Conservation (phyloP, 2,113 vertebrate genomes). For the Erinaceus europaeus region DNA sequence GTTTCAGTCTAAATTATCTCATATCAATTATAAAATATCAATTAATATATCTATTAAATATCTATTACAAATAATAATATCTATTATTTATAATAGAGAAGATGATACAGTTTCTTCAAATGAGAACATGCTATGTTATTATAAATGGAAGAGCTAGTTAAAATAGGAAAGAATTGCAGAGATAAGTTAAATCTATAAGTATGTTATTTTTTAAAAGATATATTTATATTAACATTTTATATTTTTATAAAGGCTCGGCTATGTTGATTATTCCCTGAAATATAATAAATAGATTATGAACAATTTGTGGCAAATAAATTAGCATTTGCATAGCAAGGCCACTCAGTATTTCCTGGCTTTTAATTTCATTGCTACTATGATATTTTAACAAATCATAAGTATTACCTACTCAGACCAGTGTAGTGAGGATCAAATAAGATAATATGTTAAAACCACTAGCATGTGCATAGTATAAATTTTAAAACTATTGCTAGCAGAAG, state of each 20-base stretch:
- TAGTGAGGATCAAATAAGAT: neutral
- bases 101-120: neutral
- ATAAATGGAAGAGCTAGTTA: neutral
- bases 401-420: neutral
- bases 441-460: neutral
- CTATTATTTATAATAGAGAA: neutral
- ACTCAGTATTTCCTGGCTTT: neutral
- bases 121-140: conserved; percentile 5
- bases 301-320: neutral
- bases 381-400: neutral
- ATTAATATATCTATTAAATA: too few relatives aligned
- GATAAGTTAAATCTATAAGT: conserved; percentile 2
- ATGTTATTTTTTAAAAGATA: neutral
- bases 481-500: neutral
- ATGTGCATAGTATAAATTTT: neutral
- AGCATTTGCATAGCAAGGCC: neutral
- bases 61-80: neutral
- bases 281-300: fast-evolving
- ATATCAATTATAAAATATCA: too few relatives aligned
- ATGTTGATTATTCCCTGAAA: neutral
- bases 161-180: neutral
- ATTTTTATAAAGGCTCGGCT: neutral
- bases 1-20: neutral
- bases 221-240: neutral
- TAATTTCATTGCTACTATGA: too few relatives aligned